These are phyloP conservation scores for Varanus salvator DNA, from an alignment of 2,113 vertebrate species.

Conservation along the genomic window DNA sequence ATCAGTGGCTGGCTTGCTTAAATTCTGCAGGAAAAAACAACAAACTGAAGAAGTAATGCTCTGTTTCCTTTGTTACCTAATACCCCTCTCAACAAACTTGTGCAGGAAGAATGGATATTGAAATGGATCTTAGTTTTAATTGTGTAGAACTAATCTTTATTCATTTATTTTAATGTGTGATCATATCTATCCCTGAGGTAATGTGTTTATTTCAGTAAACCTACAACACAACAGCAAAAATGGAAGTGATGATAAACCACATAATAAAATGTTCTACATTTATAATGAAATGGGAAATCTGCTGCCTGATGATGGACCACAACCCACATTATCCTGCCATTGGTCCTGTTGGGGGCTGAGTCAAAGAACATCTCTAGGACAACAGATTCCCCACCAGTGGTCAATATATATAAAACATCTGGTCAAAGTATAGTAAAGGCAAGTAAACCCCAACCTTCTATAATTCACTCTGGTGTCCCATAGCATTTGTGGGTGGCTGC, in stretches of 20 bases:
- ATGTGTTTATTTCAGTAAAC: constrained; percentile 7
- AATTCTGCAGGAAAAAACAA: neutral
- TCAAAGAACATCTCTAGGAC: neutral
- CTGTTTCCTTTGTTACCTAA: constrained; percentile 2
- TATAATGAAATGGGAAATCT: neutral
- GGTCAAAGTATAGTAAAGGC: neutral
- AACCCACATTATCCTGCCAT: neutral
- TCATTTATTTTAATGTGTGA: neutral
- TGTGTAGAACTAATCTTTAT: constrained; percentile 14
- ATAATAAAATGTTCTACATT: neutral
- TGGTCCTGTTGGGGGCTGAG: neutral
- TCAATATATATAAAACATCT: neutral
- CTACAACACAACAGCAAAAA: neutral
- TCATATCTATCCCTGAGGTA: neutral
- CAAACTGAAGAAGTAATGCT: neutral
- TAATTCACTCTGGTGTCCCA: neutral
- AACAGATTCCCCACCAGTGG: neutral
- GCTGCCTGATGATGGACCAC: neutral
- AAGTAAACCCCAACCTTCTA: neutral
- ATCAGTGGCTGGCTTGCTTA: neutral
- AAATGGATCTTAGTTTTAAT: constrained; percentile 10
- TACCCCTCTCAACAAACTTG: neutral
- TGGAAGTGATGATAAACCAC: neutral
- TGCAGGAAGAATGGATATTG: neutral
- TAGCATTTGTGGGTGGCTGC: too few relatives aligned